Evolutionary conservation across 1,140 invertebrate genomes (phyloP), one percentile per base, ranked within the genome.

Genomic region (Calosoma granatense): DNA sequence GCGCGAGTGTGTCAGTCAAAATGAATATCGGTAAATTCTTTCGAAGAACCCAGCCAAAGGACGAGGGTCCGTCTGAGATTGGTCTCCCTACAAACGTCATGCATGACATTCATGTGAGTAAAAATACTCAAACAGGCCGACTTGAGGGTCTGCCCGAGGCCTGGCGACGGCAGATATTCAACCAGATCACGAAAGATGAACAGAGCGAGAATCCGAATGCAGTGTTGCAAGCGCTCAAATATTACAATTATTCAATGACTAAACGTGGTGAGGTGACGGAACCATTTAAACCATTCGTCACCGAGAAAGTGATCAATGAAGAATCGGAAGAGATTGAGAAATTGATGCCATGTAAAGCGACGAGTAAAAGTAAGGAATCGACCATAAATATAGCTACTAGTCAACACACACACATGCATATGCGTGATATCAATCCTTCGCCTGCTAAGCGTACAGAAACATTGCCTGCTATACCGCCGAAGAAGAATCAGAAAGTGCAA

Each of bases 171-270:
- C 75, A 94, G 43, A 77, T 98, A 56, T 85, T 91, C 65, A 81
- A 85, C 39, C 90, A 95, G 71, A 92, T 97, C 61, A 90, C 89
- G 26, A 81, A 84, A 61, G 84, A 82, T 47, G 94, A 97, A 70
- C 91, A 95, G 71, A 81, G 87, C 69, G 84, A 95, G 65, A 93
- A 97, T 77, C 93, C 94, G 1, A 84, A 88, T 63, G 93, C 93
- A n/a, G 86, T 88, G 1, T 67, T 89, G 20, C 88, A 94, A 70
- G 94, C 94, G 1, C 81, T 97, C 22, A 92, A 93, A 65, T 95
- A 90, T 69, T 95, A 94, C 68, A 92, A 92, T 68, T 88, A 90
- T 70, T 85, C 85, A 1, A 87, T 90, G 51, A 88, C 87, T 64
- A 86, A 86, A 59, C 84, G 84, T 66, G 81, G 82, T 23, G 77